A percentile compares a stretch with the other conserved stretches of the same genome.
Conservation (phyloP, 2,113 vertebrate genomes). For the Mellivora capensis region DNA sequence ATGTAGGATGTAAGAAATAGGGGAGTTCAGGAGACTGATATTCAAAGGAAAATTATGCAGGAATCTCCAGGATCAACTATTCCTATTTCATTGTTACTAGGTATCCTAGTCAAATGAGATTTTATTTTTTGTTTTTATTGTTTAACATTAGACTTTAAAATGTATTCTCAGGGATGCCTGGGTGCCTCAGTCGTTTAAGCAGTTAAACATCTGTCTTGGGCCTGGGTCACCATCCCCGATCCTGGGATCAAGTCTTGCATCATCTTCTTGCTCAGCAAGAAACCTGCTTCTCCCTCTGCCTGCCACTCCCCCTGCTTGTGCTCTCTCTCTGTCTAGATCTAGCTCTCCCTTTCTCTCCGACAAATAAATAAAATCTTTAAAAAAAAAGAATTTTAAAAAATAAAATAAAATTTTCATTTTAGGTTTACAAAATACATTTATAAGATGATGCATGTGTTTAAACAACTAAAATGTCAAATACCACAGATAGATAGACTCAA, state of each 20-base stretch:
- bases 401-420: not conserved
- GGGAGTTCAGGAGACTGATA: not conserved
- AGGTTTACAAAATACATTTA: not conserved
- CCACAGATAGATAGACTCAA: slow-evolving; percentile 31
- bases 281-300: not conserved
- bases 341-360: not conserved
- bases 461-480: slow-evolving; percentile 36
- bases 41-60: not conserved
- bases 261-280: not conserved
- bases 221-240: not conserved
- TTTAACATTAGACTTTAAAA: slow-evolving; percentile 36
- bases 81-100: not conserved
- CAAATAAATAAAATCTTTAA: not conserved
- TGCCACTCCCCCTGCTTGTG: not conserved
- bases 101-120: not conserved
- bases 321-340: not conserved
- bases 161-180: not conserved
- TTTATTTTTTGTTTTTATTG: not conserved
- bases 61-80: not conserved
- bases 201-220: not conserved
- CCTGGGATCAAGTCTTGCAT: not conserved
- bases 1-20: not conserved
- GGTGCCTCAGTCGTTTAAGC: not conserved
- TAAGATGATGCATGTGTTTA: not conserved
- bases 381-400: not conserved